Evolutionary conservation across 2,797 vertebrate species (phyloP).

Genomic region (Falco novaeseelandiae): DNA sequence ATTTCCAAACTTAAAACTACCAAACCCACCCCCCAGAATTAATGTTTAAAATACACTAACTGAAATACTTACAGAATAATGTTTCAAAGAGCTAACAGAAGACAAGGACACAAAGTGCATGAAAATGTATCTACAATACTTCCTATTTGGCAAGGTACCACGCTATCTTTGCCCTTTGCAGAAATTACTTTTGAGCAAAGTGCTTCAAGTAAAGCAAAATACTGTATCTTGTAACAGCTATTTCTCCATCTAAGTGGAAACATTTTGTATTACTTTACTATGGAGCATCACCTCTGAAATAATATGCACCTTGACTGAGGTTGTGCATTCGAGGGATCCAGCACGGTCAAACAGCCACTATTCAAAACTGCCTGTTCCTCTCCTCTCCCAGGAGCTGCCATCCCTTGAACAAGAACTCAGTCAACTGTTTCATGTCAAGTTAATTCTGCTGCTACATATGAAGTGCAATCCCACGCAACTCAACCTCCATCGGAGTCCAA

Average conservation of each 20-base stretch:
- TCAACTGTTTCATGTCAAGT: neutral
- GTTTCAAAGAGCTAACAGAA: neutral
- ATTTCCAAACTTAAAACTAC: neutral
- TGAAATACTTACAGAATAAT: neutral
- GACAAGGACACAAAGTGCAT: neutral
- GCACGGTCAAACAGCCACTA: neutral
- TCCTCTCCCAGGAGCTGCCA: neutral
- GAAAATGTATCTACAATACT: neutral
- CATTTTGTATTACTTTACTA: neutral
- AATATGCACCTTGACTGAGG: neutral
- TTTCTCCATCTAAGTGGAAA: neutral
- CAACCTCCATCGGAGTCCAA: fast-evolving
- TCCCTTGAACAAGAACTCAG: neutral
- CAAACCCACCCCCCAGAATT: neutral
- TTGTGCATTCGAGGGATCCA: fast-evolving
- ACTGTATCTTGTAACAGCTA: neutral
- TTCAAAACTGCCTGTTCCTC: neutral
- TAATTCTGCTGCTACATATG: neutral
- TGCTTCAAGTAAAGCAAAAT: neutral
- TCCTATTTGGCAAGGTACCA: neutral
- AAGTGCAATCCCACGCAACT: neutral
- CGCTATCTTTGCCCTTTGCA: neutral
- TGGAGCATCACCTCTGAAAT: neutral
- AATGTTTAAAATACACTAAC: neutral
- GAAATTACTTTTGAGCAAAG: neutral